Percentiles rank a stretch among this genome's conserved stretches.
Conservation (phyloP, 2,113 vertebrate species). For the Tupaia tana region DNA sequence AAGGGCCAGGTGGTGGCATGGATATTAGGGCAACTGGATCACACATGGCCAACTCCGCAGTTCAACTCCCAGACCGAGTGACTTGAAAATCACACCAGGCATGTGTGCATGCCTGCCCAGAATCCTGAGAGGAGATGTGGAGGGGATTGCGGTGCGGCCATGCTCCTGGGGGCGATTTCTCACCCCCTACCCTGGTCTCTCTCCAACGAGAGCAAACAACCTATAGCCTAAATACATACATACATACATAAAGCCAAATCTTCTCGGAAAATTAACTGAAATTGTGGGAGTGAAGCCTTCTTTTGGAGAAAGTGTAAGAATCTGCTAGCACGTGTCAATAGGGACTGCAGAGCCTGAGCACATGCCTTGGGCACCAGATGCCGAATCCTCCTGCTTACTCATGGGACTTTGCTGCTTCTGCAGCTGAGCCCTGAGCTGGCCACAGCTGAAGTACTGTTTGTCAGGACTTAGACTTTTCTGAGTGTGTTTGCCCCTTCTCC, state of each 20-base stretch:
- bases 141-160: no score
- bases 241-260: background rate
- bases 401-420: background rate
- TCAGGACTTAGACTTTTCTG: background rate
- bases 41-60: no score
- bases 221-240: no score
- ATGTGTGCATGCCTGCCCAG: no score
- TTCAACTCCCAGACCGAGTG: no score
- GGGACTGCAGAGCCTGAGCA: background rate
- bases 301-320: background rate
- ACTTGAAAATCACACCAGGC: no score
- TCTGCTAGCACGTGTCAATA: background rate
- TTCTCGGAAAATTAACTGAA: background rate
- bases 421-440: background rate
- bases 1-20: background rate
- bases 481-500: background rate
- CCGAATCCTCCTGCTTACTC: fast-evolving
- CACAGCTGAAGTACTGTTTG: background rate
- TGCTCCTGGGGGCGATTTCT: no score
- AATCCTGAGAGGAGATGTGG: no score
- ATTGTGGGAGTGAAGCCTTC: background rate
- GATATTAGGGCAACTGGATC: no score
- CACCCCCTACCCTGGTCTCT: no score
- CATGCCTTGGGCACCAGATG: background rate
- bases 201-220: no score